Evolutionary conservation across 1,140 invertebrate species (phyloP).

Genomic region (Drosophila persimilis): DNA sequence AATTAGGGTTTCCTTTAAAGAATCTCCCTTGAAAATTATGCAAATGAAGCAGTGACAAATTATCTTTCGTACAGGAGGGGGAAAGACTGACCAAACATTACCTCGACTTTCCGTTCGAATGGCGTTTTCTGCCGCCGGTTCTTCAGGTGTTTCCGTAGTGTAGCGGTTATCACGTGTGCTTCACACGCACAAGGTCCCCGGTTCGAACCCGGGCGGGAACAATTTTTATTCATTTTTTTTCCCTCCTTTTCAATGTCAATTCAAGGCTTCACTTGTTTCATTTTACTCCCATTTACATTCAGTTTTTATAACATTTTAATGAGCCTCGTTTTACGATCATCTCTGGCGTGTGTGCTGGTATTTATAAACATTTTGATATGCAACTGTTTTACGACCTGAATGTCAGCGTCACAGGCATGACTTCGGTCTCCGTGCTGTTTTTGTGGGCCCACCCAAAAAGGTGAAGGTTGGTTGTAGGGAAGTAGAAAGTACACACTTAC

Average conservation of each 20-base stretch:
- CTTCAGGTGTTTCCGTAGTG: conserved; percentile 83
- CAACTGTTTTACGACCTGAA: conserved; percentile 61
- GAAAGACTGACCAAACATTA: not conserved
- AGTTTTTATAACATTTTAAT: conserved; percentile 63
- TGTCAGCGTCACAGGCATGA: conserved; percentile 54
- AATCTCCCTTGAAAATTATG: conserved; percentile 54
- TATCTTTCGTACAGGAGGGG: conserved; percentile 1
- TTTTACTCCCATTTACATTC: conserved; percentile 30
- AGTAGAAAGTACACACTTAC: conserved; percentile 9
- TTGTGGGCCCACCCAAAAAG: conserved; percentile 48
- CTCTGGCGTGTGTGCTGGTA: conserved; percentile 53
- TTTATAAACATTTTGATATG: conserved; percentile 68
- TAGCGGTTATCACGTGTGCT: conserved; percentile 87
- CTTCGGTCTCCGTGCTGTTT: conserved; percentile 42
- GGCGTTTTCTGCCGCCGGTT: conserved; percentile 22
- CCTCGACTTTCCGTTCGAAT: conserved; percentile 3
- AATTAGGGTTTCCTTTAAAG: conserved; percentile 58
- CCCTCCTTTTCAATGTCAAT: conserved; percentile 13
- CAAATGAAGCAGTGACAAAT: conserved; percentile 67
- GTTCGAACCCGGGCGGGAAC: conserved; percentile 87
- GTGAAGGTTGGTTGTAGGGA: conserved; percentile 17
- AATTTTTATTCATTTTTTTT: conserved; percentile 41
- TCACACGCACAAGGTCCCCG: conserved; percentile 86
- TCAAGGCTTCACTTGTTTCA: conserved; percentile 6
- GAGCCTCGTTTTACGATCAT: conserved; percentile 57